Evolutionary conservation across 2,888 invertebrate genomes (phyloP).

Genomic region (Drosophila mulleri): DNA sequence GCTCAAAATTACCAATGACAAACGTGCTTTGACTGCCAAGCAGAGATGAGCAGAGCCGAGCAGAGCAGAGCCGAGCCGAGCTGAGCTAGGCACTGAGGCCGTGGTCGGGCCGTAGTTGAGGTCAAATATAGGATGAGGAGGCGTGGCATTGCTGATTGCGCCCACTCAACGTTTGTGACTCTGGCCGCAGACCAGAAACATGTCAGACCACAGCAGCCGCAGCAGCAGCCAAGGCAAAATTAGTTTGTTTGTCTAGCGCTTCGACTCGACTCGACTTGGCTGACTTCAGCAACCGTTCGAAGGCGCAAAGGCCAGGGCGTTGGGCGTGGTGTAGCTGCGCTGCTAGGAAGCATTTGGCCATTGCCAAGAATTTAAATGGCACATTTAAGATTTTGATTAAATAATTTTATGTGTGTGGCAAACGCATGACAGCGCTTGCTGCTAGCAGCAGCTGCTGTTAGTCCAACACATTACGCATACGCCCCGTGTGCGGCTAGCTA

Average conservation of each 20-base stretch:
- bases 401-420: constrained; percentile 61
- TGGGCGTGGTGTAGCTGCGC: neutral
- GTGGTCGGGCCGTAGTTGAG: constrained; percentile 1
- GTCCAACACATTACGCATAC: constrained; percentile 36
- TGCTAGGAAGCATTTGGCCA: constrained; percentile 37
- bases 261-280: neutral
- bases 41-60: constrained; percentile 24
- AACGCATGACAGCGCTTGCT: constrained; percentile 9
- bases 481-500: constrained; percentile 18
- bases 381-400: constrained; percentile 74
- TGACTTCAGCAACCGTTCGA: constrained; percentile 15
- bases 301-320: neutral
- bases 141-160: constrained; percentile 55
- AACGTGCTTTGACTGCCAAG: constrained; percentile 71
- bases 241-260: constrained; percentile 70
- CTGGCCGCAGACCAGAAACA: constrained; percentile 43
- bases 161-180: constrained; percentile 38
- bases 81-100: constrained; percentile 13
- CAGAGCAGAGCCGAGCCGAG: neutral
- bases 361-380: constrained; percentile 70
- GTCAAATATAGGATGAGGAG: constrained; percentile 12
- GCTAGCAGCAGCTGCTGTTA: neutral
- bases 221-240: constrained; percentile 47
- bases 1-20: constrained; percentile 81
- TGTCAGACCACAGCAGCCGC: constrained; percentile 44